Percentiles rank a stretch among this genome's conserved stretches.
Evolutionary conservation across 2,888 invertebrate species (phyloP).

Genomic region (Acleris laterana): DNA sequence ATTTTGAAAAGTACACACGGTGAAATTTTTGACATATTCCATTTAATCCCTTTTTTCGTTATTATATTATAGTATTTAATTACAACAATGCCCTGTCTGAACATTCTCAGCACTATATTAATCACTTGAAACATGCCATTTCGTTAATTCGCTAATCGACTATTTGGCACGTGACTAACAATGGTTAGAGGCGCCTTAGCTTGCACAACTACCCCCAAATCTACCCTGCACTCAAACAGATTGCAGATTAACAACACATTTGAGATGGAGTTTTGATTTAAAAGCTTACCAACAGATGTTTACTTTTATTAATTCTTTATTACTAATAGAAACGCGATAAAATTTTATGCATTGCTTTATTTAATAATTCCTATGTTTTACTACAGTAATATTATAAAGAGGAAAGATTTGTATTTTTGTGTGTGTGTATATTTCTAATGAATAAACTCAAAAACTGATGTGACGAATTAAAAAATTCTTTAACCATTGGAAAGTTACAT

Average conservation of each 20-base stretch:
- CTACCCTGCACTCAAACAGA: slow-evolving; percentile 25
- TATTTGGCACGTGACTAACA: slow-evolving; percentile 48
- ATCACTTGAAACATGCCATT: slow-evolving; percentile 43
- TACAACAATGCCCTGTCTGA: slow-evolving; percentile 2
- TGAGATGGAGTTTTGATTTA: slow-evolving; percentile 7
- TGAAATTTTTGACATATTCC: too few species aligned
- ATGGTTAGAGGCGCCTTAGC: slow-evolving; percentile 41
- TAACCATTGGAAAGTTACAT: too few species aligned
- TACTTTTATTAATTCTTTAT: slow-evolving; percentile 11
- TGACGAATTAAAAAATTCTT: too few species aligned
- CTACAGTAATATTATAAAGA: too few species aligned
- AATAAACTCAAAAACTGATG: too few species aligned
- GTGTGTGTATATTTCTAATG: too few species aligned
- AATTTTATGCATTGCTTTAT: too few species aligned
- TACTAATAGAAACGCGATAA: neutral
- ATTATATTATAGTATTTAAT: too few species aligned
- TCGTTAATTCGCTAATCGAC: slow-evolving; percentile 59
- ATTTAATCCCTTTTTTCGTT: too few species aligned
- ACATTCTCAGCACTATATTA: slow-evolving; percentile 22
- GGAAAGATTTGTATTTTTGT: too few species aligned
- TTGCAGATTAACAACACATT: slow-evolving; percentile 7
- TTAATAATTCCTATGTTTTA: too few species aligned
- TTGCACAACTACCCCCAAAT: slow-evolving; percentile 46
- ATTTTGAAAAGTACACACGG: too few species aligned
- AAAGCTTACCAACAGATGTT: slow-evolving; percentile 32